Evolutionary conservation across 2,113 vertebrate genomes (phyloP).

Genomic region (Butorides virescens): DNA sequence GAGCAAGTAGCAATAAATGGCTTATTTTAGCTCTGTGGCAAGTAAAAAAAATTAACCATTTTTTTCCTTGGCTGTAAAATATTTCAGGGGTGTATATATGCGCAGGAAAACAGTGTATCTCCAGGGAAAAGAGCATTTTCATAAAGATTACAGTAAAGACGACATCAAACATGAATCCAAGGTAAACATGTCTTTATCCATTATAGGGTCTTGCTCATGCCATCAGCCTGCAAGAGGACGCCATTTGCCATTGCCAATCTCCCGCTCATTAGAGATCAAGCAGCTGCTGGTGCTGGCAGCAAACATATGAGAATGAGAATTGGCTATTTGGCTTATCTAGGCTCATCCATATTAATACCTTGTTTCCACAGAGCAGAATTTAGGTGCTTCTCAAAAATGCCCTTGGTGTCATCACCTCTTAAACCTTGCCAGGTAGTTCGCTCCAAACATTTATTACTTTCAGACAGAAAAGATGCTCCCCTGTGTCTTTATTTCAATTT

Average conservation of each 20-base stretch:
- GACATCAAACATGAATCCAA: background rate
- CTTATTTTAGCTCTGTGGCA: background rate
- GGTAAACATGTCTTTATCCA: background rate
- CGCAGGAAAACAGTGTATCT: background rate
- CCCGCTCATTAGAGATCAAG: background rate
- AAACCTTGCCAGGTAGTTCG: conserved; percentile 7
- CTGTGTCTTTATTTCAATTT: conserved; percentile 50
- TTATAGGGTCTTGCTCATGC: background rate
- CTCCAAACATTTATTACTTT: conserved; percentile 53
- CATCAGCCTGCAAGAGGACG: background rate
- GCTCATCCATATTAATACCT: conserved; percentile 1
- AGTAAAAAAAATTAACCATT: background rate
- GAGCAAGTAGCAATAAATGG: background rate
- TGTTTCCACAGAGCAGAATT: background rate
- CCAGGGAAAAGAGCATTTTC: background rate
- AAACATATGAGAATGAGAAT: background rate
- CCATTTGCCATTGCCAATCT: background rate
- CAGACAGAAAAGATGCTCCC: conserved; percentile 38
- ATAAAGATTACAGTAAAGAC: background rate
- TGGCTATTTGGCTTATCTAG: background rate
- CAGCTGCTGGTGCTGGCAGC: conserved; percentile 12
- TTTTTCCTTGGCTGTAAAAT: background rate
- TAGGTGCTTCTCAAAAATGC: background rate
- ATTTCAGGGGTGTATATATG: accelerated
- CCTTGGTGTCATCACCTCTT: conserved; percentile 27